phyloP scores from a whole-genome alignment of 2,113 vertebrate genomes.

The Paramormyrops kingsleyae region DNA sequence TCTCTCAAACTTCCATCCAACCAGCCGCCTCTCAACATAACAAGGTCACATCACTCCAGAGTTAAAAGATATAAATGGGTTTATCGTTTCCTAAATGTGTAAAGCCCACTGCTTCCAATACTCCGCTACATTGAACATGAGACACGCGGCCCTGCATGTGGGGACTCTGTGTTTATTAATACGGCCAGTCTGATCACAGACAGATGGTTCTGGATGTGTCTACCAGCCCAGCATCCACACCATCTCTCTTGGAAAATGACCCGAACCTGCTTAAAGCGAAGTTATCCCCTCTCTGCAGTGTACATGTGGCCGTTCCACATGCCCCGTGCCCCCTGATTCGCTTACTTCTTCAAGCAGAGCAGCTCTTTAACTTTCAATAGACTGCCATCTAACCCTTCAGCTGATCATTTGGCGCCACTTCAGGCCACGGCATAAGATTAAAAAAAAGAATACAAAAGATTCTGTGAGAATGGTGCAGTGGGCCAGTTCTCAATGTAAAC shows the following conservation, averaged over 20 bases:
- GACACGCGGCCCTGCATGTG: neutral
- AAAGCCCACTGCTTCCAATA: neutral
- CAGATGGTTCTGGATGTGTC: neutral
- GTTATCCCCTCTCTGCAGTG: neutral
- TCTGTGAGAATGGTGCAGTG: neutral
- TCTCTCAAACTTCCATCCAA: neutral
- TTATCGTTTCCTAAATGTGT: neutral
- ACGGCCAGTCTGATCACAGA: neutral
- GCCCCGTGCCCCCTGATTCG: neutral
- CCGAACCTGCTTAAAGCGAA: no score
- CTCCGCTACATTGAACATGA: neutral
- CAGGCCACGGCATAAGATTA: neutral
- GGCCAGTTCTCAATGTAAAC: neutral
- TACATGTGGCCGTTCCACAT: neutral
- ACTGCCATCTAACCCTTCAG: neutral
- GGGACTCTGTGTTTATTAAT: neutral
- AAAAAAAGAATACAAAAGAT: neutral
- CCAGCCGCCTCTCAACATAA: neutral
- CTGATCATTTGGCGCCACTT: neutral
- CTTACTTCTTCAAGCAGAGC: neutral
- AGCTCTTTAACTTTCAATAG: neutral
- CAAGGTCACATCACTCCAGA: neutral
- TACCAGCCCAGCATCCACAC: neutral
- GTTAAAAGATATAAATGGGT: neutral
- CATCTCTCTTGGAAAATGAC: neutral